Percentiles rank a stretch among this genome's conserved stretches.
Conservation (phyloP, 2,797 vertebrate genomes). For the Melanotaenia pygmaea region DNA sequence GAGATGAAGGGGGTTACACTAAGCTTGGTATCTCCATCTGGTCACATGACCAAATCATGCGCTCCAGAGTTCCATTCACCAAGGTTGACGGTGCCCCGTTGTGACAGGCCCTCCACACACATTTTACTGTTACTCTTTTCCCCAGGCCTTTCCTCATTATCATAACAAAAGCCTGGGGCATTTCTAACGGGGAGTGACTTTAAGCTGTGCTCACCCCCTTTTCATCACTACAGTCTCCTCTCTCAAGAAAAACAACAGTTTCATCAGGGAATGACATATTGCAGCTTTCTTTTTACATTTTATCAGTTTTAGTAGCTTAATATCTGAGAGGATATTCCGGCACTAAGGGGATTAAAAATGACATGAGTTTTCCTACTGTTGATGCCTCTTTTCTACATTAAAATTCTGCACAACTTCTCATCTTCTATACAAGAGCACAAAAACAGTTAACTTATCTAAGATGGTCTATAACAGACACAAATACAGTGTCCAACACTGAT, state of each 20-base stretch:
- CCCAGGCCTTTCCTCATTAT: constrained; percentile 74
- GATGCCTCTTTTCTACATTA: constrained; percentile 45
- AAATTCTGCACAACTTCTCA: constrained; percentile 55
- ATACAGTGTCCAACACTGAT: background rate
- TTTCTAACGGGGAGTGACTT: constrained; percentile 75
- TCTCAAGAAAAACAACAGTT: constrained; percentile 63
- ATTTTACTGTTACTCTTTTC: constrained; percentile 75
- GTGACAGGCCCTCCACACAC: constrained; percentile 68
- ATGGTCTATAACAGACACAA: background rate
- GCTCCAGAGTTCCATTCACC: constrained; percentile 69
- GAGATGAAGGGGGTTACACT: constrained; percentile 72
- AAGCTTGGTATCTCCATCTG: constrained; percentile 64
- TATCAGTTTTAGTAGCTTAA: constrained; percentile 48
- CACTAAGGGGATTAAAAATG: constrained; percentile 21
- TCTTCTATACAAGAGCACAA: constrained; percentile 23
- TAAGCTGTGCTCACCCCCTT: constrained; percentile 37
- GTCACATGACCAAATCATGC: constrained; percentile 78
- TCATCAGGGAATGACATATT: constrained; percentile 45
- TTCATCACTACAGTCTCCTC: constrained; percentile 32
- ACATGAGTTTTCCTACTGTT: constrained; percentile 19
- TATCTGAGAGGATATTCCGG: constrained; percentile 44
- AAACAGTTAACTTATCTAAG: constrained; percentile 9
- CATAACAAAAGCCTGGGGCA: constrained; percentile 78
- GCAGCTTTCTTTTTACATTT: constrained; percentile 40
- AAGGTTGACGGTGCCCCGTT: constrained; percentile 58